phyloP scores from a whole-genome alignment of 2,888 invertebrate species.

The Synanthedon formicaeformis region DNA sequence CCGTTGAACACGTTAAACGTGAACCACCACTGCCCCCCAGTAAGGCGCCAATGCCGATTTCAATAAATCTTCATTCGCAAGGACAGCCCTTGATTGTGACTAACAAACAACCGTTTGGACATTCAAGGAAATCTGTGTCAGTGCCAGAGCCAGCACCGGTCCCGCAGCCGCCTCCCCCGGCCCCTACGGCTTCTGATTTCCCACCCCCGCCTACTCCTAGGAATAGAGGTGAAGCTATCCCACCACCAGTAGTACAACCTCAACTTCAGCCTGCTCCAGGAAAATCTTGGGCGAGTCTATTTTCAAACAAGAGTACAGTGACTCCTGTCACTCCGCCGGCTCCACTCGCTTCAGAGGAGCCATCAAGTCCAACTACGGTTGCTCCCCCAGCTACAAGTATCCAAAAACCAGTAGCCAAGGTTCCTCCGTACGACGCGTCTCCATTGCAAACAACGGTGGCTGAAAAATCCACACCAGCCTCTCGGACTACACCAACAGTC shows the following conservation, averaged over 20 bases:
- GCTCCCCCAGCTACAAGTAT: constrained; percentile 34
- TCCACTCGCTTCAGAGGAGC: constrained; percentile 35
- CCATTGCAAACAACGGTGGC: constrained; percentile 33
- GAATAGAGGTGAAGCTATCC: constrained; percentile 41
- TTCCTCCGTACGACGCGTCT: constrained; percentile 70
- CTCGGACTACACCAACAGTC: constrained; percentile 14
- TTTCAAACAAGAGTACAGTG: constrained; percentile 50
- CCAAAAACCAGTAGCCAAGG: constrained; percentile 73
- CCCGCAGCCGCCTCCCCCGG: constrained; percentile 55
- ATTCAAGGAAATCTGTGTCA: constrained; percentile 42
- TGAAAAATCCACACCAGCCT: constrained; percentile 34
- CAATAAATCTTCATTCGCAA: constrained; percentile 56
- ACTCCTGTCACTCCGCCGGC: constrained; percentile 16
- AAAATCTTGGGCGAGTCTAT: constrained; percentile 78
- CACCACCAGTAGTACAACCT: constrained; percentile 35
- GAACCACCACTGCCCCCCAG: constrained; percentile 53
- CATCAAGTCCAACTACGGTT: constrained; percentile 33
- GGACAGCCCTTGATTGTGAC: constrained; percentile 61
- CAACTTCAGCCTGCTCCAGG: constrained; percentile 55
- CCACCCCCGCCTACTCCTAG: constrained; percentile 61
- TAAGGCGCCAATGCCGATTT: constrained; percentile 61
- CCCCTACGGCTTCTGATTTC: constrained; percentile 64
- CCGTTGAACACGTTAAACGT: constrained; percentile 39
- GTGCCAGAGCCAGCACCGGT: constrained; percentile 41
- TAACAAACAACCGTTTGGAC: constrained; percentile 59